phyloP scores from a whole-genome alignment of 2,888 invertebrate genomes.

The Ellobium chinense region DNA sequence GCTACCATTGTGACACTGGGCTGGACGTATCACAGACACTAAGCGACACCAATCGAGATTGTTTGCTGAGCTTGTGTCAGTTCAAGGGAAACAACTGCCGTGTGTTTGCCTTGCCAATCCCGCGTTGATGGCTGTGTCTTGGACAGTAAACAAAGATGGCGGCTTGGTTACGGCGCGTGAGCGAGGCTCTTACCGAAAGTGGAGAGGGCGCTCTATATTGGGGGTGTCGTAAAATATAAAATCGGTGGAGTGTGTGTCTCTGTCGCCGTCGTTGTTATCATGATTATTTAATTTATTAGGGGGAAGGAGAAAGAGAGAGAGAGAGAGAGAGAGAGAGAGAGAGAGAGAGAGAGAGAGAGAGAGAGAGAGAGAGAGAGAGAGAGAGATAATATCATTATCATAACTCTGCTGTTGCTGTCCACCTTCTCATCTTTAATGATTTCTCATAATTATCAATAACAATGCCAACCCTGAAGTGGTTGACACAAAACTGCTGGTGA shows the following conservation, averaged over 20 bases:
- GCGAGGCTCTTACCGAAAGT: too few species aligned
- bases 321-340: constrained; percentile 29
- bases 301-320: constrained; percentile 18
- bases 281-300: not conserved
- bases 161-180: not conserved
- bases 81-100: not conserved
- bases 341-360: constrained; percentile 18
- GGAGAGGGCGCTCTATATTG: too few species aligned
- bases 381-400: too few species aligned
- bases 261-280: too few species aligned
- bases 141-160: constrained; percentile 15
- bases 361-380: constrained; percentile 1
- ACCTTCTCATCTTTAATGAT: too few species aligned
- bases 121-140: not conserved
- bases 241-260: too few species aligned
- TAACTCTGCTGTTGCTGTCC: too few species aligned
- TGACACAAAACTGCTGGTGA: too few species aligned
- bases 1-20: not conserved
- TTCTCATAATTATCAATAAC: too few species aligned
- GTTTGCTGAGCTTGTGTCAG: constrained; percentile 11
- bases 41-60: not conserved
- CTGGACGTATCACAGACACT: not conserved
- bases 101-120: constrained; percentile 16
- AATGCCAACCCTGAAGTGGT: too few species aligned
- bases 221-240: too few species aligned